A percentile compares a stretch with the other conserved stretches of the same genome.
Conservation (phyloP, 1,140 invertebrate genomes). For the Eulimnadia texana region DNA sequence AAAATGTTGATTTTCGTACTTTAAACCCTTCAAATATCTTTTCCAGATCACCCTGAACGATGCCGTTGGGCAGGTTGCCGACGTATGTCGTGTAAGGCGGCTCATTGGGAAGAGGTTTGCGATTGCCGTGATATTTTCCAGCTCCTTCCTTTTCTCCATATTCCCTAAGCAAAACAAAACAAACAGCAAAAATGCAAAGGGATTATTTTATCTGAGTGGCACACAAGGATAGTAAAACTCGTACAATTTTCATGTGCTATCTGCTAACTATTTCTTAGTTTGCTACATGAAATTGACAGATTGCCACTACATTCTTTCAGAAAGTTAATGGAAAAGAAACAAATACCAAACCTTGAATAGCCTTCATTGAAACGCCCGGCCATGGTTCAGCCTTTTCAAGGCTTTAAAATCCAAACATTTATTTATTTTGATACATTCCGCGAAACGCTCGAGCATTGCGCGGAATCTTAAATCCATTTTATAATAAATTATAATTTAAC, state of each 20-base stretch:
- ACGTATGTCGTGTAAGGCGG: conserved; percentile 83
- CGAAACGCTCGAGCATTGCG: neutral
- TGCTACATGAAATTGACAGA: too few species aligned
- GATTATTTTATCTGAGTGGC: too few species aligned
- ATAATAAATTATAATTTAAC: too few species aligned
- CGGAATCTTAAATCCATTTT: too few species aligned
- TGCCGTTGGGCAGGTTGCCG: conserved; percentile 72
- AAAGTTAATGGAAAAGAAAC: too few species aligned
- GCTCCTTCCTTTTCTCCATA: conserved; percentile 25
- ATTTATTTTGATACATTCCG: neutral
- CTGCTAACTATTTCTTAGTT: too few species aligned
- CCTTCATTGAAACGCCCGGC: conserved; percentile 34
- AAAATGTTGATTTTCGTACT: conserved; percentile 24
- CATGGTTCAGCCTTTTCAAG: conserved; percentile 29
- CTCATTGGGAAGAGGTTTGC: conserved; percentile 64
- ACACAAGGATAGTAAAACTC: too few species aligned
- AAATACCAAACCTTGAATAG: neutral
- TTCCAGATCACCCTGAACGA: conserved; percentile 86
- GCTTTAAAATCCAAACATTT: neutral
- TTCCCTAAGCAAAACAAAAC: conserved; percentile 6
- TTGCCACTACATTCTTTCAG: too few species aligned
- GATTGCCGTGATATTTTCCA: conserved; percentile 27
- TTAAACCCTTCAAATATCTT: conserved; percentile 62
- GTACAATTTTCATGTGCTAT: too few species aligned
- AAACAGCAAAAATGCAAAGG: conserved; percentile 7